A percentile compares a stretch with the other conserved stretches of the same genome.
These are phyloP conservation scores for Sardina pilchardus DNA, from an alignment of 2,113 vertebrate genomes.

Conservation along the genomic window DNA sequence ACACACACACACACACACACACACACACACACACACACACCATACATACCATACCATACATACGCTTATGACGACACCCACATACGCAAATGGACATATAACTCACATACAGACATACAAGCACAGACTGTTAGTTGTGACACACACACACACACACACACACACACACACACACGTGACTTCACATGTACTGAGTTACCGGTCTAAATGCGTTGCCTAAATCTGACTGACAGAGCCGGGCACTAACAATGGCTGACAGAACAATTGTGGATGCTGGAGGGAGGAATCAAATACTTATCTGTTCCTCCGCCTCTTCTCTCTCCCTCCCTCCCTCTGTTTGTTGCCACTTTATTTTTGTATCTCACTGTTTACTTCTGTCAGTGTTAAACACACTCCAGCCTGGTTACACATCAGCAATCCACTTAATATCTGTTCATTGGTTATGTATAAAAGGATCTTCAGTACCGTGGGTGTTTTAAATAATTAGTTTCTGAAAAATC, in stretches of 20 bases:
- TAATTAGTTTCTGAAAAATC: background rate
- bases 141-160: no score
- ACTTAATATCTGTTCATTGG: constrained; percentile 9
- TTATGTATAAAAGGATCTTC: background rate
- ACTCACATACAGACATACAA: background rate
- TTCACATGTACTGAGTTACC: no score
- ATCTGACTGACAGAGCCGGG: no score
- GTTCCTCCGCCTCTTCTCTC: background rate
- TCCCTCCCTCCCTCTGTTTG: background rate
- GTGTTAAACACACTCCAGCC: background rate
- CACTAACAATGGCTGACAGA: background rate
- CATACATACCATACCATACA: background rate
- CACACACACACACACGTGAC: no score
- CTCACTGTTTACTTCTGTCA: background rate
- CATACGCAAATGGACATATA: background rate
- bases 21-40: background rate
- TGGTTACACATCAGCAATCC: constrained; percentile 3
- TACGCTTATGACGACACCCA: background rate
- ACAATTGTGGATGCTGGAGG: background rate
- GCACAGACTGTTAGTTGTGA: no score
- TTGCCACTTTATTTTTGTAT: background rate
- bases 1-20: background rate
- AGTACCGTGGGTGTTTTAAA: background rate
- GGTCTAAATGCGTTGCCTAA: no score
- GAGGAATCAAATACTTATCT: background rate